These are phyloP conservation scores for Limnephilus lunatus DNA, from an alignment of 2,888 invertebrate species.

Conservation along the genomic window DNA sequence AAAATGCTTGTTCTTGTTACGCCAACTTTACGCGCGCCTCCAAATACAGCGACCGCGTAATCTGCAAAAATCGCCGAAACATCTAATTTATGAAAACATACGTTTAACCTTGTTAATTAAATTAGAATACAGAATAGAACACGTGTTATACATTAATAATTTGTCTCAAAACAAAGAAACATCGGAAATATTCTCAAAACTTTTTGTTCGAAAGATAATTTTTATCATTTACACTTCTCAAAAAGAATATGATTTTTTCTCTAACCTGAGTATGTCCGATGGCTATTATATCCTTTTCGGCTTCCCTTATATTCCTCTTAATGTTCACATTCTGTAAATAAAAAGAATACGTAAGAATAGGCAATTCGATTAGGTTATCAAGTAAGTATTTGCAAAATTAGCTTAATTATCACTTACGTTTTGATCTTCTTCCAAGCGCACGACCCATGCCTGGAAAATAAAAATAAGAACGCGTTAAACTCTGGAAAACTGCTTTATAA, in stretches of 20 bases:
- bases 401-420: constrained; percentile 72
- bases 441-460: constrained; percentile 76
- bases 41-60: constrained; percentile 7
- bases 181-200: constrained; percentile 32
- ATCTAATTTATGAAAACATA: neutral
- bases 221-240: constrained; percentile 15
- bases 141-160: constrained; percentile 21
- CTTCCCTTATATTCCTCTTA: constrained; percentile 78
- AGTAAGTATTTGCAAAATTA: constrained; percentile 17
- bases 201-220: constrained; percentile 31
- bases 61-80: constrained; percentile 24
- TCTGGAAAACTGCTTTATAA: constrained; percentile 41
- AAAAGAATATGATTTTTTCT: constrained; percentile 60
- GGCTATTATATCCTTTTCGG: constrained; percentile 78
- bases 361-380: constrained; percentile 32
- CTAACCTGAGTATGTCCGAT: constrained; percentile 80
- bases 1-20: constrained; percentile 55
- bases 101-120: neutral
- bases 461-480: constrained; percentile 54
- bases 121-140: constrained; percentile 21
- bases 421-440: constrained; percentile 78
- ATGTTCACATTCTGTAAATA: constrained; percentile 76
- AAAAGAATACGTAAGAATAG: constrained; percentile 59
- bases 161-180: constrained; percentile 45
- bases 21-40: constrained; percentile 61